Conservation (phyloP, 2,888 invertebrate genomes). For the Trichogramma dendrolimi region DNA sequence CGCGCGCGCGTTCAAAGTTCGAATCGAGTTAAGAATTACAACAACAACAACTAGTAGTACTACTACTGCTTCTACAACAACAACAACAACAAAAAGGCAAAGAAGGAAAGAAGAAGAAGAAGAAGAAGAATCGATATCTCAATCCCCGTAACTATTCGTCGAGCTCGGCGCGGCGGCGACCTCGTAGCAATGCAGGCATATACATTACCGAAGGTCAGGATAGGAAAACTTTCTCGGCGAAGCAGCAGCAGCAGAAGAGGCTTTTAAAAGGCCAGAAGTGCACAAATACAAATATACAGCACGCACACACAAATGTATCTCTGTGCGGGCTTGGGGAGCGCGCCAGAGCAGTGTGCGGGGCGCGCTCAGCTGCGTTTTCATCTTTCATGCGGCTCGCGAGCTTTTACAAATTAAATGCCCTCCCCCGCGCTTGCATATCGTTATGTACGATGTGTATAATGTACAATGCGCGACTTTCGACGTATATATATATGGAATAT, state of each 20-base stretch:
- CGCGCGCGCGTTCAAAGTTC: slow-evolving; percentile 31
- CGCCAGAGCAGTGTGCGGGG: not conserved
- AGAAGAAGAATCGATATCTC: too few species aligned
- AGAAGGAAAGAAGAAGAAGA: not conserved
- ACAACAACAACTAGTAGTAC: slow-evolving; percentile 3
- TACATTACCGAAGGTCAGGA: not conserved
- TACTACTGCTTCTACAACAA: too few species aligned
- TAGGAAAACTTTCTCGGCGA: slow-evolving; percentile 23
- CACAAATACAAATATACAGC: not conserved
- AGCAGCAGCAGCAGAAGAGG: not conserved
- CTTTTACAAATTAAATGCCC: slow-evolving; percentile 21
- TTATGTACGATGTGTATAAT: not conserved
- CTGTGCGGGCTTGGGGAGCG: not conserved
- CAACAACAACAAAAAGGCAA: not conserved
- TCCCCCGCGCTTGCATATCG: not conserved
- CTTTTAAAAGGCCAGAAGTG: slow-evolving; percentile 26
- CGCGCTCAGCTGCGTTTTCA: slow-evolving; percentile 21
- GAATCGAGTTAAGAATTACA: slow-evolving; percentile 36
- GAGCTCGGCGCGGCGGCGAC: too few species aligned
- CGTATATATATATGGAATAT: not conserved
- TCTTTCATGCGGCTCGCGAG: not conserved
- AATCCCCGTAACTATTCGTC: too few species aligned
- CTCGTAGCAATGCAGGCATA: too few species aligned
- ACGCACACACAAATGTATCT: not conserved
- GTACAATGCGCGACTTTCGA: slow-evolving; percentile 3